Conservation (phyloP, 2,797 vertebrate species). For the Sebastes itinus region DNA sequence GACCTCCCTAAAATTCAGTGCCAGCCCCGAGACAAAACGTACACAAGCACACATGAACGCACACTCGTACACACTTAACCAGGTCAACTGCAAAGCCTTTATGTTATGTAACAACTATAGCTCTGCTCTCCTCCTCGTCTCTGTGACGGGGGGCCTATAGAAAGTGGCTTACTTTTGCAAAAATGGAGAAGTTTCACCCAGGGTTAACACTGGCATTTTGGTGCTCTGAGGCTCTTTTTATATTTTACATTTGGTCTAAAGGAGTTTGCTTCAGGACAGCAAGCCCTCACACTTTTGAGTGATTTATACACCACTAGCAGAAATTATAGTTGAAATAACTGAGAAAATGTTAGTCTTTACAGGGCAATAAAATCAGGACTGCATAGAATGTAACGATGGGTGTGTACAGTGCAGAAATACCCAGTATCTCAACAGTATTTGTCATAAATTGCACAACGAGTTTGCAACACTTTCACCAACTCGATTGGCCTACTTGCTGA, state of each 20-base stretch:
- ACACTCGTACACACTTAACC: conserved; percentile 34
- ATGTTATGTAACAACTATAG: conserved; percentile 59
- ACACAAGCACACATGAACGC: neutral
- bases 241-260: conserved; percentile 3
- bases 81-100: conserved; percentile 45
- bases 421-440: conserved; percentile 14
- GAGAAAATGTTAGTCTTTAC: conserved; percentile 1
- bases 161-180: neutral
- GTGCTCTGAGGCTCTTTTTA: neutral
- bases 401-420: conserved; percentile 34
- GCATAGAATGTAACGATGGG: conserved; percentile 13
- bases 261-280: neutral
- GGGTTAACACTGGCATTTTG: neutral
- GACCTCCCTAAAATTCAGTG: conserved; percentile 48
- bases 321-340: neutral
- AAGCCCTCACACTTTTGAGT: neutral
- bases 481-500: conserved; percentile 20
- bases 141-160: neutral
- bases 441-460: conserved; percentile 49
- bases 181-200: conserved; percentile 14
- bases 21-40: conserved; percentile 17
- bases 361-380: neutral
- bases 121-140: conserved; percentile 7
- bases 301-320: neutral
- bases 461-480: conserved; percentile 25